Conservation (phyloP, 64 coral and sea anemone species). For the Hydrozoanthus tunicans region DNA sequence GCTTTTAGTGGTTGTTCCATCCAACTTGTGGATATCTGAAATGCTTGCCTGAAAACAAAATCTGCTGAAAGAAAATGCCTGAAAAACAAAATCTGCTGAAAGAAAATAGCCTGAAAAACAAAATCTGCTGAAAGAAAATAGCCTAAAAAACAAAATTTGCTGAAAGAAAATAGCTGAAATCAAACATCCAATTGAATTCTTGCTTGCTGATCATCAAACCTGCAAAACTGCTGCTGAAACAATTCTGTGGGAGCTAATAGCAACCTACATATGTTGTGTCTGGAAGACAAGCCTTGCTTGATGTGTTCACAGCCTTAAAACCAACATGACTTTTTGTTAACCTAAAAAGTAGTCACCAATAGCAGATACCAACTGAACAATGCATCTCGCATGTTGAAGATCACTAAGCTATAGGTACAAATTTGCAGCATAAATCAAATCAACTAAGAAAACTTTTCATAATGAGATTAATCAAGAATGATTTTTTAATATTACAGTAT, state of each 20-base stretch:
- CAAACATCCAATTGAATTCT: not conserved
- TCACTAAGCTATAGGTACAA: not conserved
- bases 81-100: slow-evolving; percentile 53
- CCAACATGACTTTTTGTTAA: not conserved
- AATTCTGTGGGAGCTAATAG: slow-evolving; percentile 17
- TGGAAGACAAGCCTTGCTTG: slow-evolving; percentile 55
- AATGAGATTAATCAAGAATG: too few relatives aligned
- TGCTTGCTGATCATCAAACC: slow-evolving; percentile 45
- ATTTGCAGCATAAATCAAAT: slow-evolving; percentile 9
- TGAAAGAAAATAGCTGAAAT: slow-evolving; percentile 44
- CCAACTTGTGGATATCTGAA: slow-evolving; percentile 27
- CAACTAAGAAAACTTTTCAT: not conserved
- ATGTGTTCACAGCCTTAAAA: slow-evolving; percentile 31
- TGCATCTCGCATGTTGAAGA: not conserved
- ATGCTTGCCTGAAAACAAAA: slow-evolving; percentile 41
- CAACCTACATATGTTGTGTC: slow-evolving; percentile 41
- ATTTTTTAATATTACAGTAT: too few relatives aligned
- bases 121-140: slow-evolving; percentile 33
- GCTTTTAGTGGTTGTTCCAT: slow-evolving; percentile 19
- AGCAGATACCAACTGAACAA: not conserved
- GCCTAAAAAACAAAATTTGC: slow-evolving; percentile 49
- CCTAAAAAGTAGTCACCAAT: not conserved
- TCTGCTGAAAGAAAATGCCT: slow-evolving; percentile 49
- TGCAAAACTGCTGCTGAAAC: slow-evolving; percentile 51
- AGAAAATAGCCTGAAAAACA: slow-evolving; percentile 18